A percentile compares a stretch with the other conserved stretches of the same genome.
phyloP scores from a whole-genome alignment of 2,113 vertebrate genomes.

The Equus przewalskii region DNA sequence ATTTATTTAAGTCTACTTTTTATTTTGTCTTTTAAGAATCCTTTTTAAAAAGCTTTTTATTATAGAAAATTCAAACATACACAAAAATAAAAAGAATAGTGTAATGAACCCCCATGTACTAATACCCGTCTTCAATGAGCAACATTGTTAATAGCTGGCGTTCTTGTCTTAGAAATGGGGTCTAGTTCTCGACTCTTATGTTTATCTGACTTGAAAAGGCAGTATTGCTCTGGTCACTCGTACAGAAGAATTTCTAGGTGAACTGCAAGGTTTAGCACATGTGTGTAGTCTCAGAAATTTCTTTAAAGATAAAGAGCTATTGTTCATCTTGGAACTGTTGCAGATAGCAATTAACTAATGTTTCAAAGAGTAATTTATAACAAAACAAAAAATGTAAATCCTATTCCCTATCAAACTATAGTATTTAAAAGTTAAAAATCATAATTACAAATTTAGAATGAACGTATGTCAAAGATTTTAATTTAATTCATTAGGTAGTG shows the following conservation, averaged over 20 bases:
- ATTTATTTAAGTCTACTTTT: background rate
- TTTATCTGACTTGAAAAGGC: slow-evolving; percentile 31
- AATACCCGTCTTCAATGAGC: background rate
- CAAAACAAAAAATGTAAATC: slow-evolving; percentile 1
- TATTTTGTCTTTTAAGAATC: background rate
- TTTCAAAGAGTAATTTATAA: slow-evolving; percentile 15
- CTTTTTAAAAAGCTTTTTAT: slow-evolving; percentile 6
- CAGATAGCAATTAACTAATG: background rate
- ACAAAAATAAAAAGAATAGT: background rate
- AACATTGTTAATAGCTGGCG: background rate
- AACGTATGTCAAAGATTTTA: slow-evolving; percentile 15
- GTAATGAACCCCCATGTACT: background rate
- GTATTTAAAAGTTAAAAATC: slow-evolving; percentile 18
- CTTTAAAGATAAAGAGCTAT: background rate
- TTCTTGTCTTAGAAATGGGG: background rate
- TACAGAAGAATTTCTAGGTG: background rate
- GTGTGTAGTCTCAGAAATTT: background rate
- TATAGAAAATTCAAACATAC: background rate
- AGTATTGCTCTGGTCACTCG: background rate
- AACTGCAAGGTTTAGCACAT: background rate
- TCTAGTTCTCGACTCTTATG: background rate
- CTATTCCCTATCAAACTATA: background rate
- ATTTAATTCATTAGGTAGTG: slow-evolving; percentile 30
- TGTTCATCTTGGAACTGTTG: background rate
- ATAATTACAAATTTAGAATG: slow-evolving; percentile 1